Evolutionary conservation across 1,140 invertebrate genomes (phyloP), one percentile per base, ranked within the genome.

Genomic region (Bilobella aurantiaca): DNA sequence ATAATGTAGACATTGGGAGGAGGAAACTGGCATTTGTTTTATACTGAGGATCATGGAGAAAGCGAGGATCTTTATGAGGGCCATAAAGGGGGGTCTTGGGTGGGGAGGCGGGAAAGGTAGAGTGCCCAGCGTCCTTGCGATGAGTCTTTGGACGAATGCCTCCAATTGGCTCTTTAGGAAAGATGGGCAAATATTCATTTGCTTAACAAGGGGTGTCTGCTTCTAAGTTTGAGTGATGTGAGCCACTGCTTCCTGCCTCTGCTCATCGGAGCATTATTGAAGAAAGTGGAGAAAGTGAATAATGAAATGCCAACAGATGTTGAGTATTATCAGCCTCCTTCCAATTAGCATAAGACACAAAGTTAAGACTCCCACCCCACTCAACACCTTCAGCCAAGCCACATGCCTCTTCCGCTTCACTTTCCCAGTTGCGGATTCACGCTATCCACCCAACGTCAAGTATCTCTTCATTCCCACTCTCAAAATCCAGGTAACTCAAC

Each of bases 11-110:
- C n/a, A n/a, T n/a, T n/a, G n/a, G n/a, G n/a, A n/a, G n/a, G n/a
- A 74, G 71, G 69, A 73, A 74, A 73, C 74, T 72, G 71, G 64
- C 73, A 74, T 74, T 74, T 74, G 74, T 74, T 74, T 74, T 74
- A 74, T 71, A 73, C n/a, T n/a, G n/a, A n/a, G n/a, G 71, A 73
- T 69, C 71, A 71, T 14, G 58, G 8, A 42, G 34, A 42, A 62
- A 67, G 67, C 69, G 65, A 62, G 57, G 63, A 72, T 73, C 74
- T 74, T 74, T 74, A 74, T 73, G 68, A 66, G 29, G 58, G 70
- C 70, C 69, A 66, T 73, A 73, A 74, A 74, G 73, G 73, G 69
- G 73, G 73, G 74, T 74, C 72, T 69, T 73, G 71, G 8, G 72
- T 74, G 73, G 73, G 72, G 70, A 74, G 66, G 64, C 66, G 65